Conservation (phyloP, 2,113 vertebrate species). For the Desmodus rotundus region DNA sequence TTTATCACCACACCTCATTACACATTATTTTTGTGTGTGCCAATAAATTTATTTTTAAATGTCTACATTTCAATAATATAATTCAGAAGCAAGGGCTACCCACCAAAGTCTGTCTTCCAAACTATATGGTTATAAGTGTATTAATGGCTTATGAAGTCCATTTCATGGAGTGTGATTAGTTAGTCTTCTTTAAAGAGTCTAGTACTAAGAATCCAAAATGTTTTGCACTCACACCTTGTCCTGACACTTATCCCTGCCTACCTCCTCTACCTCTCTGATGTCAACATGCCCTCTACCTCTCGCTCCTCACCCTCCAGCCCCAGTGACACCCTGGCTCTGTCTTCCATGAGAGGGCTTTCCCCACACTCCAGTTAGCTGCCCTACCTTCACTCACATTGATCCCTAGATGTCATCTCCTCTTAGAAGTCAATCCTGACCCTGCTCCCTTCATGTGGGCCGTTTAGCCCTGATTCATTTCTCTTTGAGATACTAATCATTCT, state of each 20-base stretch:
- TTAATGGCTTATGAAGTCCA: not conserved
- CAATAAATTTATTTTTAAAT: not conserved
- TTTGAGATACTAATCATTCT: not conserved
- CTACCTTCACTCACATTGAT: too few species aligned
- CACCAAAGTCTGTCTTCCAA: not conserved
- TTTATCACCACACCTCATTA: not conserved
- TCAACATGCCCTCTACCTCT: accelerated
- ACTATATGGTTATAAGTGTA: not conserved
- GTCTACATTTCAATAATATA: not conserved
- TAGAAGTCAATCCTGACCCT: not conserved
- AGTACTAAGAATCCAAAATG: too few species aligned
- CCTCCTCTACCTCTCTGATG: too few species aligned
- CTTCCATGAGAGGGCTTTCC: accelerated
- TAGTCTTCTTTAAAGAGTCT: not conserved
- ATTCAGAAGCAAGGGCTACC: not conserved
- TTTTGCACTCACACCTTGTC: accelerated
- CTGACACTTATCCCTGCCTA: not conserved
- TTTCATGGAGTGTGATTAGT: not conserved
- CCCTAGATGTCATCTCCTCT: not conserved
- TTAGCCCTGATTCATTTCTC: not conserved
- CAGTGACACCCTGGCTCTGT: not conserved
- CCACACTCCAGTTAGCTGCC: not conserved
- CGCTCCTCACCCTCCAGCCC: accelerated
- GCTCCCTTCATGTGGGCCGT: not conserved
- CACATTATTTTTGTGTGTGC: not conserved